These are phyloP conservation scores for Habropoda laboriosa DNA, from an alignment of 1,140 invertebrate genomes.

Conservation along the genomic window DNA sequence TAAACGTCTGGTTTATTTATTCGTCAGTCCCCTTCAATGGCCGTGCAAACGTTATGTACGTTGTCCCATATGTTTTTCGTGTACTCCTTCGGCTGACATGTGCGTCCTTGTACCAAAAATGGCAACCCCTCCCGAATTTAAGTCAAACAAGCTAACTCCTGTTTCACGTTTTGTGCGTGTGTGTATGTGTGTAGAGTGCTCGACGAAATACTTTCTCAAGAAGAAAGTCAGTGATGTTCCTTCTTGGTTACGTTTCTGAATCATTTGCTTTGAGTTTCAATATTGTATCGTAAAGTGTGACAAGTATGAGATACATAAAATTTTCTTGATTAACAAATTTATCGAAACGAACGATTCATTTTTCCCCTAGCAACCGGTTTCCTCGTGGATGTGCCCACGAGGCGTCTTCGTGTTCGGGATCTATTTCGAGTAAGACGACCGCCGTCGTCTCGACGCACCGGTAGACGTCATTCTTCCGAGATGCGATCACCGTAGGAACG, in stretches of 20 bases:
- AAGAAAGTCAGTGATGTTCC: neutral
- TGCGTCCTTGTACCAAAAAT: constrained; percentile 39
- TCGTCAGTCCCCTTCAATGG: constrained; percentile 38
- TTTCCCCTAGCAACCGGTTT: constrained; percentile 53
- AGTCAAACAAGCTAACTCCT: constrained; percentile 4
- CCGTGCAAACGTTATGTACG: constrained; percentile 2
- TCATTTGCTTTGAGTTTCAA: neutral
- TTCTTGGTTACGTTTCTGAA: neutral
- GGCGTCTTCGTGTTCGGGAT: constrained; percentile 50
- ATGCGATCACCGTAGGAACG: constrained; percentile 57
- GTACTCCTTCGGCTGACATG: constrained; percentile 18
- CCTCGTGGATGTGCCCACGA: constrained; percentile 20
- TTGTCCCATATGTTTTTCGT: constrained; percentile 22
- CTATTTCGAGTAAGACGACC: constrained; percentile 72
- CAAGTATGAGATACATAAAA: neutral
- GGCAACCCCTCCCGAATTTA: constrained; percentile 17
- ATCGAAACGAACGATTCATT: constrained; percentile 23
- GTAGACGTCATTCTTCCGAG: constrained; percentile 77
- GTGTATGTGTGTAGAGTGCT: neutral
- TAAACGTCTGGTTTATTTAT: constrained; percentile 46
- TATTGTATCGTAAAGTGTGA: too few species aligned
- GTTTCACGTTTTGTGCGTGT: constrained; percentile 1
- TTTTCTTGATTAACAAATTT: constrained; percentile 9
- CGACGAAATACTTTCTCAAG: neutral
- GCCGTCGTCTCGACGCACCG: constrained; percentile 75